Conservation (phyloP, 2,888 invertebrate genomes). For the Scelioninae gen. 2 region DNA sequence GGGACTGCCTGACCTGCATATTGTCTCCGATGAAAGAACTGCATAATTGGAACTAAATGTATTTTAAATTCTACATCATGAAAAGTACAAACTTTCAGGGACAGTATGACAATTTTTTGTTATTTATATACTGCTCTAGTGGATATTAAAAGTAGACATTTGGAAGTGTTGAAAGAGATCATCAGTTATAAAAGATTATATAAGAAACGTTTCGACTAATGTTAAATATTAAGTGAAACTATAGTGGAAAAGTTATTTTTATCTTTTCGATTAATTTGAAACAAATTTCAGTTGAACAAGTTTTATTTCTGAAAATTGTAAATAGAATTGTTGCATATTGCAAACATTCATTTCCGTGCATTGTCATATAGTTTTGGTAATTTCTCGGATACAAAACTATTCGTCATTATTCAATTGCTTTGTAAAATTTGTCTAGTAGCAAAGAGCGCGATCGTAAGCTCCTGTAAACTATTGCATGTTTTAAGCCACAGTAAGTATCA, state of each 20-base stretch:
- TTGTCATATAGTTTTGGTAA: slow-evolving; percentile 25
- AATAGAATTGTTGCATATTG: slow-evolving; percentile 10
- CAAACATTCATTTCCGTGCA: not conserved
- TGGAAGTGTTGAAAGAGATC: slow-evolving; percentile 1
- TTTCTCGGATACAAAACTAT: slow-evolving; percentile 33
- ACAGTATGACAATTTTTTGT: slow-evolving; percentile 25
- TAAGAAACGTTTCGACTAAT: too few relatives aligned
- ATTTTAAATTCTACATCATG: slow-evolving; percentile 24
- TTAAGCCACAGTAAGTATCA: slow-evolving; percentile 56
- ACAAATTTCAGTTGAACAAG: not conserved
- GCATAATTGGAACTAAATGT: slow-evolving; percentile 40
- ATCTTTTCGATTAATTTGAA: not conserved
- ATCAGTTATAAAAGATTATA: not conserved
- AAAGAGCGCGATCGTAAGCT: slow-evolving; percentile 45
- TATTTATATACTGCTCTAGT: slow-evolving; percentile 38
- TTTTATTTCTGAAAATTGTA: slow-evolving; percentile 11
- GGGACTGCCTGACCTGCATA: slow-evolving; percentile 11
- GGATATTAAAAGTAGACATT: slow-evolving; percentile 30
- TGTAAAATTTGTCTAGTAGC: slow-evolving; percentile 26
- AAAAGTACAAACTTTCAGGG: slow-evolving; percentile 48
- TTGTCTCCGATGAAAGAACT: slow-evolving; percentile 39
- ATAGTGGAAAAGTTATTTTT: not conserved
- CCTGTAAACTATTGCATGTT: slow-evolving; percentile 58
- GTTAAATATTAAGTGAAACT: not conserved
- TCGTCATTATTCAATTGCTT: slow-evolving; percentile 35